Base-by-base conservation (phyloP, 2,113 vertebrate genomes). In the Athene noctua region DNA sequence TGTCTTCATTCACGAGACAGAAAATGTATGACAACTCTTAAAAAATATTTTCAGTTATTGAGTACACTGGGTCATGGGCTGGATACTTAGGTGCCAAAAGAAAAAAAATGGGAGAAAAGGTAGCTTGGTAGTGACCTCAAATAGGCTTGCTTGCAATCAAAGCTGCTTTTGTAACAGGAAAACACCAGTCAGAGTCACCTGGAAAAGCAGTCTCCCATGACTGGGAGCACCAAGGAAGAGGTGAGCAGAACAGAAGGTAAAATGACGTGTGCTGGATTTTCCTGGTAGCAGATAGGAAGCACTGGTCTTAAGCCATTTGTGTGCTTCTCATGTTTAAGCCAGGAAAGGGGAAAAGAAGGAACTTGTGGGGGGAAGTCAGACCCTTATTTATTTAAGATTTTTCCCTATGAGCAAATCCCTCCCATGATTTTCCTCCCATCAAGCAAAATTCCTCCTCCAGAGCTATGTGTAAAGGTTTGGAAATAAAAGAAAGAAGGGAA, bases 51-150 rank as follows among this genome's bases (percentile, higher is more conserved):
- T 79, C 27, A 34, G 38, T 52, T 89, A 9, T 3, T 59, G 47
- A 80, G 30, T 32, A 47, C 36, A 9, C 21, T 0, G 0, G 8
- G 30, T 88, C 34, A 47, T 36, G 59, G 38, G 18, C 38, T 62
- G 42, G 32, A 42, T 55, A 40, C 29, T 61, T 68, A 57, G 15
- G 15, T 72, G 72, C 46, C 40, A 52, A 55, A 79, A 63, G 17
- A 7, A 44, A 58, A 58, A 79, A 30, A 38, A 32, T 3, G 21
- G 32, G 61, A 58, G 11, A 32, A 67, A 67, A 79, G 3, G 10
- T 66, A 67, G 46, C 5, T 57, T 36, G 44, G 15, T 54, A 34
- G 13, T 34, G 38, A 55, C 66, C 0, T 0, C 20, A 90, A 36
- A 49, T 42, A 34, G 29, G 21, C 70, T 68, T 88, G 25, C 49